Base-by-base conservation (phyloP, 2,888 invertebrate species). In the Mythimna vitellina region DNA sequence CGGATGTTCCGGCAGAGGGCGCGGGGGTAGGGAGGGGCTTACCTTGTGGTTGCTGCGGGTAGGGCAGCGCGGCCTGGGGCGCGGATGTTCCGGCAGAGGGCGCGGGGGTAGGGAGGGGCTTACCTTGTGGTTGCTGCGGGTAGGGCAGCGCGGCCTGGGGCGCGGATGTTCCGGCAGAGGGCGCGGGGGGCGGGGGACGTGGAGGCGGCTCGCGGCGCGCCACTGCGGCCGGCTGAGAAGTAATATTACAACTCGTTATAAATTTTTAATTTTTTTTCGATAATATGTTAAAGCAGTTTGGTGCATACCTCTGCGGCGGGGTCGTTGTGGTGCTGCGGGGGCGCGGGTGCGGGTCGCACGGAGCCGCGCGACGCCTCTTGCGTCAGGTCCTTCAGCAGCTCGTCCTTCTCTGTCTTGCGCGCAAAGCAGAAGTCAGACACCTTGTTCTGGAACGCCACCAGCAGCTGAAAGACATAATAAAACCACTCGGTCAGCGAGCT, bases 401-500 rank as follows among this genome's bases (percentile, higher is more conserved):
- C 99, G 88, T 99, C 99, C 93, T 99, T 99, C 94, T 99, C 99
- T 1, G 99, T 99, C 96, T 99, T 99, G 49, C 99, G 98, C 54
- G 99, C 99, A 96, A 99, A 99, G 93, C 99, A 99, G 95, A 98
- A 99, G 96, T 99, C 99, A 10, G 98, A 98, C 88, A 99, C 98
- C 96, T 99, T 99, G 95, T 98, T 99, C 97, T 99, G 99, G 96
- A 99, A 99, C 71, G 98, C 98, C 25, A 99, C 97, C 91, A 99
- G 96, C 88, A 99, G 95, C 97, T 99, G 97, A 66, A 51, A 82
- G 68, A 60, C 17, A 22, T 54, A 20, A 63, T 57, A 20, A 63
- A n/a, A 7, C 7, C 25, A 22, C 14, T n/a, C 25, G n/a, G 56
- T 62, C 22, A 61, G 49, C 3, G 8, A 38, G 76, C 46, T 46